These are phyloP conservation scores for Calycopis cecrops DNA, from an alignment of 1,140 invertebrate genomes.

Conservation along the genomic window DNA sequence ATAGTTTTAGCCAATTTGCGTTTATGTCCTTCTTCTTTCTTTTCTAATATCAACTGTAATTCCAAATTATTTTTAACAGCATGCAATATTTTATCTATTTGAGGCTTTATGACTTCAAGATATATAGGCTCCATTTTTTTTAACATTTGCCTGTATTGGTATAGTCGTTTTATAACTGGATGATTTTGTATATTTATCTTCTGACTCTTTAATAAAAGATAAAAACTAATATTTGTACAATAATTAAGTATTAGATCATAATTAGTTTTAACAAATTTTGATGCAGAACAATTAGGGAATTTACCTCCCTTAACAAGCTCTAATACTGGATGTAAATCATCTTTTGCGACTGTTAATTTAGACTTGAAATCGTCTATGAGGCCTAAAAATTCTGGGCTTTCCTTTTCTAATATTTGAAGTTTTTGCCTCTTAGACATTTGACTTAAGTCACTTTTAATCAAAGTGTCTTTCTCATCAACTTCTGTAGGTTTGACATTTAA, in stretches of 20 bases:
- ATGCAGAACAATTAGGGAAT: slow-evolving; percentile 74
- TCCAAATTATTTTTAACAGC: slow-evolving; percentile 70
- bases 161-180: slow-evolving; percentile 89
- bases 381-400: slow-evolving; percentile 88
- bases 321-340: slow-evolving; percentile 80
- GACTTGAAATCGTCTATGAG: slow-evolving; percentile 87
- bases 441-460: slow-evolving; percentile 83
- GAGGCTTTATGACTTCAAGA: slow-evolving; percentile 78
- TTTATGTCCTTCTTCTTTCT: slow-evolving; percentile 35
- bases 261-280: slow-evolving; percentile 82
- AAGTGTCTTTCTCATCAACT: slow-evolving; percentile 64
- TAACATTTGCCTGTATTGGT: slow-evolving; percentile 86
- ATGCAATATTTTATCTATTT: slow-evolving; percentile 78
- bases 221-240: slow-evolving; percentile 90
- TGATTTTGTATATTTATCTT: slow-evolving; percentile 83
- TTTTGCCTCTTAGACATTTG: slow-evolving; percentile 86
- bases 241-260: slow-evolving; percentile 87
- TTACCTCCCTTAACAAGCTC: slow-evolving; percentile 77
- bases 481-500: slow-evolving; percentile 63
- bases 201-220: slow-evolving; percentile 87
- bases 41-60: slow-evolving; percentile 51
- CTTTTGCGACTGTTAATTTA: slow-evolving; percentile 79
- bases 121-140: slow-evolving; percentile 83
- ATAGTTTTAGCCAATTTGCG: slow-evolving; percentile 42
- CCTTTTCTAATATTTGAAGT: slow-evolving; percentile 83